Conservation (phyloP, 2,888 invertebrate genomes). For the Liodrosophila aerea region DNA sequence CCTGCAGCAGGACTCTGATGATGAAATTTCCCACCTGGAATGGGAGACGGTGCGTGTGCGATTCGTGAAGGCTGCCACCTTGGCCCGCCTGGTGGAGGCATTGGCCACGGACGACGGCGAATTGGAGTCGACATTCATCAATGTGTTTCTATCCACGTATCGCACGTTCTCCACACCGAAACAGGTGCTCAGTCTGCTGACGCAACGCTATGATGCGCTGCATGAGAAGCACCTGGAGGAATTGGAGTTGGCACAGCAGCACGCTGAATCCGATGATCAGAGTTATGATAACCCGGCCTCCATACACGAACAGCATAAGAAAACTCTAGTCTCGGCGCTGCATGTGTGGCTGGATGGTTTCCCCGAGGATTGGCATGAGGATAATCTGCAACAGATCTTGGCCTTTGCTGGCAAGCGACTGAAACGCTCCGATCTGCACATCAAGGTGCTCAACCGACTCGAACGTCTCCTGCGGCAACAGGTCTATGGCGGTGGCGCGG, state of each 20-base stretch:
- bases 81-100: constrained; percentile 95
- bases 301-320: constrained; percentile 83
- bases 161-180: constrained; percentile 94
- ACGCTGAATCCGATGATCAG: constrained; percentile 47
- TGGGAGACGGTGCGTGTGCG: constrained; percentile 99
- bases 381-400: constrained; percentile 89
- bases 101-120: constrained; percentile 97
- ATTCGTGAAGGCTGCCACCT: constrained; percentile 97
- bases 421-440: constrained; percentile 92
- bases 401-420: constrained; percentile 92
- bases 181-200: constrained; percentile 91
- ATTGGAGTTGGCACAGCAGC: constrained; percentile 61
- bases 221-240: constrained; percentile 75
- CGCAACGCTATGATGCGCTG: constrained; percentile 90
- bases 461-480: constrained; percentile 84
- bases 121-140: constrained; percentile 98
- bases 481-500: constrained; percentile 60
- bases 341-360: constrained; percentile 99
- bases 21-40: constrained; percentile 97
- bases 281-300: constrained; percentile 67
- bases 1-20: constrained; percentile 88
- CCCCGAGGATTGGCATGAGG: constrained; percentile 91
- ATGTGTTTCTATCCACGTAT: constrained; percentile 97
- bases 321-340: constrained; percentile 93
- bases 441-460: constrained; percentile 83